These are phyloP conservation scores for Dendrocincla tyrannina DNA, from an alignment of 2,797 vertebrate genomes.

Conservation along the genomic window DNA sequence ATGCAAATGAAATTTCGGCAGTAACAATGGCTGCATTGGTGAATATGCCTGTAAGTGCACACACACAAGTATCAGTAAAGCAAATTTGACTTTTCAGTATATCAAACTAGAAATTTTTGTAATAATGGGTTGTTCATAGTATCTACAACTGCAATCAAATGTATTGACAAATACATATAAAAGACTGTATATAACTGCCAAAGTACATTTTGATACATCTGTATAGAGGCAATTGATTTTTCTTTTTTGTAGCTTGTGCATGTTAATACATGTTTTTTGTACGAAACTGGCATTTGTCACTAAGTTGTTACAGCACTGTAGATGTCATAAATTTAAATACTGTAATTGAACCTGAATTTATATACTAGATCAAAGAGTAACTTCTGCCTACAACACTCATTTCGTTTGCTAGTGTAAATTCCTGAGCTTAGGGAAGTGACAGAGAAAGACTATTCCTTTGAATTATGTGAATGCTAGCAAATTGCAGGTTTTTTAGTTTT, in stretches of 20 bases:
- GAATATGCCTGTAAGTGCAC: neutral
- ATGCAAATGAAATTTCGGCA: slow-evolving; percentile 53
- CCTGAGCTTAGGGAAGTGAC: slow-evolving; percentile 39
- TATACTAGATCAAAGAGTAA: slow-evolving; percentile 74
- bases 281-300: slow-evolving; percentile 56
- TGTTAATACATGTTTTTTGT: slow-evolving; percentile 28
- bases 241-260: neutral
- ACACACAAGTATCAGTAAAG: neutral
- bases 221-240: neutral
- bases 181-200: slow-evolving; percentile 4
- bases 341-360: slow-evolving; percentile 71
- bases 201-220: slow-evolving; percentile 20
- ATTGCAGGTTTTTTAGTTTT: neutral
- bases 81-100: neutral
- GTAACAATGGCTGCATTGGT: neutral
- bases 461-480: slow-evolving; percentile 25
- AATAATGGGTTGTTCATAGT: neutral
- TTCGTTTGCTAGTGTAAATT: slow-evolving; percentile 68
- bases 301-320: slow-evolving; percentile 28
- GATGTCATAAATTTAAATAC: slow-evolving; percentile 68
- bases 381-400: slow-evolving; percentile 48
- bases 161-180: neutral
- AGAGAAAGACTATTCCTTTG: slow-evolving; percentile 60
- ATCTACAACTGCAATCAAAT: neutral
- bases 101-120: neutral